Percentiles rank a stretch among this genome's conserved stretches.
Conservation (phyloP, 2,113 vertebrate species). For the Rhombomys opimus region DNA sequence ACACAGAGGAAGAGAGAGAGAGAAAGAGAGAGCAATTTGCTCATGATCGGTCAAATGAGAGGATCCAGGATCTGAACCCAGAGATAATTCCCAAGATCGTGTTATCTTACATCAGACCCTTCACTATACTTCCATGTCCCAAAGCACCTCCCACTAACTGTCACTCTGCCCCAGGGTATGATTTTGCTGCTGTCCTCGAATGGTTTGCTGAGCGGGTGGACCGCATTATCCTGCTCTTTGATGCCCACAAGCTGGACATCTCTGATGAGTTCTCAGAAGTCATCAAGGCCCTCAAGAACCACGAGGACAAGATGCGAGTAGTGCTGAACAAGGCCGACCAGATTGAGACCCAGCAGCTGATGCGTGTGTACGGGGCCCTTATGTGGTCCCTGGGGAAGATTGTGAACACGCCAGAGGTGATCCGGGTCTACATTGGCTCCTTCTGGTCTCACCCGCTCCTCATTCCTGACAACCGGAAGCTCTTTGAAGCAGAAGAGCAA, state of each 20-base stretch:
- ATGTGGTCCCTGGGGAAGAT: slow-evolving; percentile 99
- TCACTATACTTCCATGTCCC: background rate
- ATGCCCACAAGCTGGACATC: slow-evolving; percentile 98
- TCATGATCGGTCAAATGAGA: background rate
- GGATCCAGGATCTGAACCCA: background rate
- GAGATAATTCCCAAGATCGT: background rate
- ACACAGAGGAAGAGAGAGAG: background rate
- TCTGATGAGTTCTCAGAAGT: slow-evolving; percentile 99
- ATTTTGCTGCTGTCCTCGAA: slow-evolving; percentile 96
- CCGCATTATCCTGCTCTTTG: slow-evolving; percentile 97
- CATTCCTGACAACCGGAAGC: slow-evolving; percentile 97
- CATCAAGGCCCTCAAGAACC: slow-evolving; percentile 98
- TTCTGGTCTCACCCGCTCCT: slow-evolving; percentile 98
- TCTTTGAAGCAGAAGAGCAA: slow-evolving; percentile 98
- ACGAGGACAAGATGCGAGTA: slow-evolving; percentile 98
- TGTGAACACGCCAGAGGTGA: slow-evolving; percentile 97
- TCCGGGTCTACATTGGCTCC: slow-evolving; percentile 98
- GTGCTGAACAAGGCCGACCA: slow-evolving; percentile 99
- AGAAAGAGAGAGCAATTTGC: background rate
- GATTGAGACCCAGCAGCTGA: slow-evolving; percentile 98
- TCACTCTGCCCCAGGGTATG: slow-evolving; percentile 91
- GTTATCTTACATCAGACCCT: background rate
- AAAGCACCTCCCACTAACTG: background rate
- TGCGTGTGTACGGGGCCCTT: slow-evolving; percentile 97
- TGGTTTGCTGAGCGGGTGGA: slow-evolving; percentile 98